Evolutionary conservation across 2,797 vertebrate species (phyloP), one percentile per base, ranked within the genome.

Genomic region (Huso huso): DNA sequence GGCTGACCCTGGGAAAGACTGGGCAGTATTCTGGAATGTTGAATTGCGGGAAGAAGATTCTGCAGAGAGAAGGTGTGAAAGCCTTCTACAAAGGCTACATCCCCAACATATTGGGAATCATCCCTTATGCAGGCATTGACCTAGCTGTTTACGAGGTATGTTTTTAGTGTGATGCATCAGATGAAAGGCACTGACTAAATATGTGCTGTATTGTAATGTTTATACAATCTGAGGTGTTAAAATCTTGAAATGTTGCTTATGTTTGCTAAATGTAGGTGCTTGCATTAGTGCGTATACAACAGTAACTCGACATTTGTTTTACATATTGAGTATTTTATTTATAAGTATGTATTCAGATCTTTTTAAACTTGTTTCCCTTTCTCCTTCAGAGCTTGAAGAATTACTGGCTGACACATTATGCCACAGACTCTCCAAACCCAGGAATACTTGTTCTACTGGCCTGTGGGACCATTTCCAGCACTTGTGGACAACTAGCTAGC

Each of bases 61-160:
- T 97, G 59, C 90, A 88, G 78, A 88, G 69, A 65, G 95, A 99
- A 85, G 93, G 96, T 0, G n/a, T 90, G 13, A 66, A 70, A 12
- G 94, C 94, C 9, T 97, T 99, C 78, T 98, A 96, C 81, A 98
- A 96, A 82, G 96, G 96, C 48, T 99, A 97, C 65, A 6, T 95
- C 62, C 96, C 96, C 63, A 99, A 96, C 78, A 78, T 98, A 72
- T 80, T 98, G 71, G 92, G 93, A 64, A 98, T 98, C 72, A 91
- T 98, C 76, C 96, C 96, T 6, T 98, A 98, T 0, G 96, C 96
- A 15, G 96, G 95, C 70, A 97, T 99, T 53, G 96, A 99, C 76
- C 87, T 99, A 71, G 93, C 93, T 50, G 92, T 97, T 66, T 99
- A 99, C 53, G 96, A 99, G 94, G 96, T 97, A 66, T 78, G 78